Evolutionary conservation across 2,888 invertebrate species (phyloP).

Genomic region (Theodoxus fluviatilis): DNA sequence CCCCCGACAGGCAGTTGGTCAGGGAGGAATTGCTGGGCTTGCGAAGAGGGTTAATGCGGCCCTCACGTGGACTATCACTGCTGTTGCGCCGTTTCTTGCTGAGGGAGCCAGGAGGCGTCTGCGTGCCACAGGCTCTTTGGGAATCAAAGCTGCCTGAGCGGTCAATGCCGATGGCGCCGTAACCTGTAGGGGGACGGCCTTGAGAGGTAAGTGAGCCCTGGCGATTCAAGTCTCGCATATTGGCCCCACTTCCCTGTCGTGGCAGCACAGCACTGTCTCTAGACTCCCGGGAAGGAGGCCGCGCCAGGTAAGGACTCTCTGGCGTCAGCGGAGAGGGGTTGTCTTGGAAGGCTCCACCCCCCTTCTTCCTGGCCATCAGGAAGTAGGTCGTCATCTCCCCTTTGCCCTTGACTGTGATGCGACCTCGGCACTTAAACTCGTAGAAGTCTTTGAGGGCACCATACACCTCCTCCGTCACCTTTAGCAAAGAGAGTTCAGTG

Average conservation of each 20-base stretch:
- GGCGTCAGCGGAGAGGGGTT: constrained; percentile 32
- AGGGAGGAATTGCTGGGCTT: constrained; percentile 49
- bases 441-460: constrained; percentile 71
- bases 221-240: constrained; percentile 30
- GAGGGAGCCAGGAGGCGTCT: constrained; percentile 60
- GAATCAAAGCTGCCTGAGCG: constrained; percentile 37
- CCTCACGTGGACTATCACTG: constrained; percentile 44
- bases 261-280: constrained; percentile 29
- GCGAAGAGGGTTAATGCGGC: constrained; percentile 44
- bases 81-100: constrained; percentile 46
- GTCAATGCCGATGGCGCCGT: constrained; percentile 35
- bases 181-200: constrained; percentile 24
- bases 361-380: constrained; percentile 66
- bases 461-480: constrained; percentile 85
- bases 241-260: constrained; percentile 34
- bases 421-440: constrained; percentile 55
- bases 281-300: constrained; percentile 37
- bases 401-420: constrained; percentile 89
- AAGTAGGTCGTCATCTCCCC: constrained; percentile 94
- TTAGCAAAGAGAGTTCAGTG: constrained; percentile 29
- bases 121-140: constrained; percentile 33
- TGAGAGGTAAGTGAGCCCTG: constrained; percentile 41
- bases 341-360: constrained; percentile 30
- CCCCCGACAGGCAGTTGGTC: constrained; percentile 45
- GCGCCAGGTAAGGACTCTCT: constrained; percentile 30